Percentiles rank a stretch among this genome's conserved stretches.
Evolutionary conservation across 2,113 vertebrate genomes (phyloP).

Genomic region (Grus americana): DNA sequence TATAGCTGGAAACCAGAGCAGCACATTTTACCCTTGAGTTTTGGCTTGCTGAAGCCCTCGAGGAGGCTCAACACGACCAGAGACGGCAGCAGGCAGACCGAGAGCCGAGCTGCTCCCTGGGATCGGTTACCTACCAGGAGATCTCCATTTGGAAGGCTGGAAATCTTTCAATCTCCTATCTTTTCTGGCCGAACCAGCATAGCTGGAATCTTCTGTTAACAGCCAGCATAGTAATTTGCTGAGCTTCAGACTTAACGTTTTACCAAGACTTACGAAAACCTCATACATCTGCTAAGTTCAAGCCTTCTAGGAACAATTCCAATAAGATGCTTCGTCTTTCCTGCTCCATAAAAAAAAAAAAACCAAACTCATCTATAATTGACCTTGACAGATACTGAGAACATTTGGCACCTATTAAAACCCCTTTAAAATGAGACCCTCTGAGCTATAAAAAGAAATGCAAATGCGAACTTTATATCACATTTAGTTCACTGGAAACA

Average conservation of each 20-base stretch:
- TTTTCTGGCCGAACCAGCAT: not conserved
- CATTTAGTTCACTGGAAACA: not conserved
- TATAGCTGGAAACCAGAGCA: not conserved
- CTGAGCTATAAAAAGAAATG: slow-evolving; percentile 1
- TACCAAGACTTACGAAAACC: not conserved
- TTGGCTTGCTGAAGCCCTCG: not conserved
- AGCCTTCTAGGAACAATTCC: slow-evolving; percentile 43
- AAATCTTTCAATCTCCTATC: not conserved
- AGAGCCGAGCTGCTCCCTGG: not conserved
- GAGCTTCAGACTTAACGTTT: slow-evolving; percentile 16
- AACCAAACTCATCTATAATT: not conserved
- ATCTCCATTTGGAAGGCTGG: not conserved
- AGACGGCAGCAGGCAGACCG: fast-evolving
- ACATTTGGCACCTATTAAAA: slow-evolving; percentile 30
- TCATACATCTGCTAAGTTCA: slow-evolving; percentile 13
- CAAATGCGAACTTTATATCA: slow-evolving; percentile 14
- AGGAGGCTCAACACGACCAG: not conserved
- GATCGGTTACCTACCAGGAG: not conserved
- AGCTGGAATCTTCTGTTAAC: not conserved
- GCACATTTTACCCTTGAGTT: not conserved
- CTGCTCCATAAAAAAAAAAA: not conserved
- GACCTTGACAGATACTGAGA: slow-evolving; percentile 29
- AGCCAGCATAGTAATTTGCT: slow-evolving; percentile 9
- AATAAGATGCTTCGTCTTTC: slow-evolving; percentile 20
- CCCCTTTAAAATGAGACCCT: slow-evolving; percentile 20